Base-by-base conservation (phyloP, 2,797 vertebrate species). In the Melanogrammus aeglefinus region DNA sequence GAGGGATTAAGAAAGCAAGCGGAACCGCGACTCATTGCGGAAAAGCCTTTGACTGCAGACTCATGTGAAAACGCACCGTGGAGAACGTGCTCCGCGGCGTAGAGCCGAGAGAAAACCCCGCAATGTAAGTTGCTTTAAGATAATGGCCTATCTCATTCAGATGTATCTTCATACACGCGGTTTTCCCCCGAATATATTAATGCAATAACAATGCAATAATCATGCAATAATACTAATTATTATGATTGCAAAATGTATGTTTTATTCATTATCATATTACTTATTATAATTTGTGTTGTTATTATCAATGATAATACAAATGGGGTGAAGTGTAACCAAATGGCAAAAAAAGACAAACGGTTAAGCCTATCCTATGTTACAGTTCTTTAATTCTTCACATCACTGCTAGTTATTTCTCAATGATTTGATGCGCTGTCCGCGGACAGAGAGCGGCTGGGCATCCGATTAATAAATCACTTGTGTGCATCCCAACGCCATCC, bases 21-120 rank as follows among this genome's bases (percentile, higher is more conserved):
- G 77, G 89, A 89, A 87, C 88, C 88, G 89, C 90, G 91, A 90
- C 91, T 94, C 93, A 89, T 91, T 95, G 94, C 94, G 93, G 94
- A 93, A 93, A 93, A 92, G 87, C 84, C 84, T 76, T 81, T 84
- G 87, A 89, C 91, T 90, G 91, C 92, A 90, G 90, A 87, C 90
- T 86, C 91, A 92, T 93, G 92, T 84, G 88, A 88, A 90, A 75
- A 84, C 88, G 90, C 87, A 84, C 89, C 80, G 91, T 78, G 90
- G 85, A 87, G 85, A 84, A 88, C 92, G 88, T 88, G 90, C 91
- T 93, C 86, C 81, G 79, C 73, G 85, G 89, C 91, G 80, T 69
- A 82, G 86, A 90, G 85, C 85, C 80, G 87, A 81, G 87, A 81
- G 82, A 77, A 79, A 83, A 81, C 85, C 88, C 89, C 89, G 92